Evolutionary conservation across 2,113 vertebrate genomes (phyloP).

Genomic region (Spea bombifrons): DNA sequence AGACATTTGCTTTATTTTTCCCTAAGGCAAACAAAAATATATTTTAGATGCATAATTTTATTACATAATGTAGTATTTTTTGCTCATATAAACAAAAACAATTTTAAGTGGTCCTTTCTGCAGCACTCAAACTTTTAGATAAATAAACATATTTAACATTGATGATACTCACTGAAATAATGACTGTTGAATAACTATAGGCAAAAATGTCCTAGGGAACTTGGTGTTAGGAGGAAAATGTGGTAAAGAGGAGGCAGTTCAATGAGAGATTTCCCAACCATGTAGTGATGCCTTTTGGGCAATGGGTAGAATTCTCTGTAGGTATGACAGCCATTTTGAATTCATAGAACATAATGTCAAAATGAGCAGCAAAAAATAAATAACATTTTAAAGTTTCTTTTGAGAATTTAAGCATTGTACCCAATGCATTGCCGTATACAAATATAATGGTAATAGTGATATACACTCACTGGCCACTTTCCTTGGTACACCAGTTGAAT

Average conservation of each 20-base stretch:
- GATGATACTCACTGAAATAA: slow-evolving; percentile 19
- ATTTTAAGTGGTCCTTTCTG: slow-evolving; percentile 11
- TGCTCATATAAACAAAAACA: background rate
- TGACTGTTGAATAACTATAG: slow-evolving; percentile 29
- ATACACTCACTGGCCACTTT: too few species aligned
- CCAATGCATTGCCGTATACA: too few species aligned
- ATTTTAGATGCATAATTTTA: too few species aligned
- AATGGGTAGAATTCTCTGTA: too few species aligned
- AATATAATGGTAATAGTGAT: too few species aligned
- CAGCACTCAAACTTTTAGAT: slow-evolving; percentile 3
- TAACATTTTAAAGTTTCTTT: background rate
- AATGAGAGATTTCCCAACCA: slow-evolving; percentile 26
- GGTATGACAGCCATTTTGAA: too few species aligned
- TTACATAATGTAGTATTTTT: background rate
- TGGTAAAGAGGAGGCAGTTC: slow-evolving; percentile 13
- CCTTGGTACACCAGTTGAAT: too few species aligned
- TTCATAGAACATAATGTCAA: too few species aligned
- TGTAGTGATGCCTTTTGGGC: slow-evolving; percentile 29
- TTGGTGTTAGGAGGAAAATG: slow-evolving; percentile 31
- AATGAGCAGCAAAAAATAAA: background rate
- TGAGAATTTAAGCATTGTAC: background rate
- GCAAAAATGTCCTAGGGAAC: slow-evolving; percentile 12
- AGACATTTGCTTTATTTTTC: too few species aligned
- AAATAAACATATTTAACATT: slow-evolving; percentile 31
- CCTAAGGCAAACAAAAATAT: too few species aligned